Evolutionary conservation across 1,140 invertebrate genomes (phyloP).

Genomic region (Dendrolimus kikuchii): DNA sequence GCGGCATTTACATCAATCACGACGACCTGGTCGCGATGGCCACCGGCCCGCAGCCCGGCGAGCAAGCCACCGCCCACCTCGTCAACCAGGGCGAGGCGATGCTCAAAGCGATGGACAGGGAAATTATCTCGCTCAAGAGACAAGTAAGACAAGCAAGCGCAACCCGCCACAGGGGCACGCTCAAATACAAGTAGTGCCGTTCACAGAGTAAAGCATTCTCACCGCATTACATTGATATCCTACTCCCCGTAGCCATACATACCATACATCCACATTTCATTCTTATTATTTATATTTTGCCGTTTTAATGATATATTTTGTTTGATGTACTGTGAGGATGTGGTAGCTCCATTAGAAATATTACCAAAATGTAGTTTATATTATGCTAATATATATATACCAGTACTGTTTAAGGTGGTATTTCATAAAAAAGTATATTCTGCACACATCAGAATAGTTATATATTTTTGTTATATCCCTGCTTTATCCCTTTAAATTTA

Average conservation of each 20-base stretch:
- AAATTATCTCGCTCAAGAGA: constrained; percentile 94
- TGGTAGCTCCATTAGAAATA: constrained; percentile 19
- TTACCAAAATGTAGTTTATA: constrained; percentile 13
- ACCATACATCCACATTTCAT: constrained; percentile 6
- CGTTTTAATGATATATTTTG: constrained; percentile 1
- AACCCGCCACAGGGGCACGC: constrained; percentile 20
- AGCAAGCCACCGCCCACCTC: constrained; percentile 57
- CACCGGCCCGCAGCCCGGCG: constrained; percentile 74
- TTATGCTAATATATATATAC: constrained; percentile 12
- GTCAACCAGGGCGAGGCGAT: constrained; percentile 85
- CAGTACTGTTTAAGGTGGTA: constrained; percentile 17
- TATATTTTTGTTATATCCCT: constrained; percentile 6
- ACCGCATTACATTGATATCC: constrained; percentile 34
- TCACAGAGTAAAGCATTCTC: constrained; percentile 36
- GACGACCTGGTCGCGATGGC: constrained; percentile 94
- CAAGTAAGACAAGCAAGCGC: constrained; percentile 75
- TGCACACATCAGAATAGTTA: constrained; percentile 49
- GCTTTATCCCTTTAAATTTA: constrained; percentile 1
- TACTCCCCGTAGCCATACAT: background rate
- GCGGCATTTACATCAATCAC: constrained; percentile 97
- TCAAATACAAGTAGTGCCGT: constrained; percentile 29
- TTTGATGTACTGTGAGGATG: constrained; percentile 59
- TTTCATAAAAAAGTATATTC: constrained; percentile 43
- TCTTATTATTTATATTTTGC: background rate
- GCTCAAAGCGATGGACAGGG: constrained; percentile 92